A percentile compares a stretch with the other conserved stretches of the same genome.
Conservation (phyloP, 2,113 vertebrate genomes). For the Corvus cornix region DNA sequence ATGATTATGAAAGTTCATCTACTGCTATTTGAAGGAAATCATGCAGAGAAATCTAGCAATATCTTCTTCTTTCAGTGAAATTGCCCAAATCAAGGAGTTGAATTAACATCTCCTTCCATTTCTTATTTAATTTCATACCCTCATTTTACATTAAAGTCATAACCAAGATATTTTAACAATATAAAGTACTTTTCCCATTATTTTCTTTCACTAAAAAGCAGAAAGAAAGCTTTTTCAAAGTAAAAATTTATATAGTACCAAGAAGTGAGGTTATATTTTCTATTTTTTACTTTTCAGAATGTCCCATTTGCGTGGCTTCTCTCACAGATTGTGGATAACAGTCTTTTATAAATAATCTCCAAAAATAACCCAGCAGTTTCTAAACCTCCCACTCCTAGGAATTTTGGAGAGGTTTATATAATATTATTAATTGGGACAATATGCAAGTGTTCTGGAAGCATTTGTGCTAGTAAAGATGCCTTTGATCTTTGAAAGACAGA, state of each 20-base stretch:
- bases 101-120: neutral
- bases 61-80: neutral
- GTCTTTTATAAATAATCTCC: neutral
- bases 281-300: neutral
- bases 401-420: neutral
- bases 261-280: neutral
- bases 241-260: neutral
- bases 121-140: neutral
- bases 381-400: neutral
- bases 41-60: neutral
- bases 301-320: neutral
- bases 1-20: neutral
- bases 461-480: neutral
- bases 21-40: neutral
- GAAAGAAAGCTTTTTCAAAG: neutral
- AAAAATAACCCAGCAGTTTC: neutral
- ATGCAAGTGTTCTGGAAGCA: neutral
- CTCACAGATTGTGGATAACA: neutral
- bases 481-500: neutral
- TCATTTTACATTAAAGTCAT: neutral
- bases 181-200: neutral
- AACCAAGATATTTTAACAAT: neutral
- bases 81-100: neutral
- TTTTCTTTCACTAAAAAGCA: neutral
- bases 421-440: constrained; percentile 5